Evolutionary conservation across 2,888 invertebrate species (phyloP).

Genomic region (Cryptus viduatorius): DNA sequence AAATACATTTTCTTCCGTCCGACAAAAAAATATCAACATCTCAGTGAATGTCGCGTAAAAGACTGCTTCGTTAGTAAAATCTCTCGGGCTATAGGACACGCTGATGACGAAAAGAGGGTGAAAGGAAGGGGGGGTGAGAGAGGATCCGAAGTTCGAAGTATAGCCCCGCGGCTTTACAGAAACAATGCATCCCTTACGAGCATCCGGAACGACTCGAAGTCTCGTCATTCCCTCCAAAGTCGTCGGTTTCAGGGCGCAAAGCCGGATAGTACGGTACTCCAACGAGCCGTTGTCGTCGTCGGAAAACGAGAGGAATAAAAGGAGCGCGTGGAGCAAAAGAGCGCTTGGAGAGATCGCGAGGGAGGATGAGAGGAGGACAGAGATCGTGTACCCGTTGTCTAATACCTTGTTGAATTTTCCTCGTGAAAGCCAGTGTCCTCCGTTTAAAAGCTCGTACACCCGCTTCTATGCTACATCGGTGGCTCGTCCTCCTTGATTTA

Average conservation of each 20-base stretch:
- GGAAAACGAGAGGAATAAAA: constrained; percentile 10
- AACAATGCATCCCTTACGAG: constrained; percentile 62
- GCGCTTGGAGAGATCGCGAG: constrained; percentile 18
- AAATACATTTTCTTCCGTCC: background rate
- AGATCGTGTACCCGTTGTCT: constrained; percentile 21
- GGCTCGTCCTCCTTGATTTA: constrained; percentile 12
- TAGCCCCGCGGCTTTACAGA: constrained; percentile 24
- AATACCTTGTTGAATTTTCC: constrained; percentile 56
- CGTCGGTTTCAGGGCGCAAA: constrained; percentile 53
- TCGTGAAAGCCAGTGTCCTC: constrained; percentile 44
- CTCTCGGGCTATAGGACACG: background rate
- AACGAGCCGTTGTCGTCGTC: constrained; percentile 18
- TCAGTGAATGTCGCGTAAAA: constrained; percentile 7
- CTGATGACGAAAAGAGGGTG: background rate
- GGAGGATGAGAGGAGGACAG: constrained; percentile 19
- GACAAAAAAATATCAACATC: background rate
- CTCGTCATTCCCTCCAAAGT: constrained; percentile 33
- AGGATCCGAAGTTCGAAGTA: constrained; percentile 23
- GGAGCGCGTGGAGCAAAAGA: constrained; percentile 12
- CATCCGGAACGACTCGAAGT: constrained; percentile 47
- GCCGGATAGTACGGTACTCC: constrained; percentile 32
- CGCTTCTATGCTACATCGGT: constrained; percentile 32
- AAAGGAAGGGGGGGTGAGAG: background rate
- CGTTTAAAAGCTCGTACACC: constrained; percentile 55
- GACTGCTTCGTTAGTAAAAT: constrained; percentile 55